Evolutionary conservation across 2,888 invertebrate species (phyloP).

Genomic region (Diogma glabrata): DNA sequence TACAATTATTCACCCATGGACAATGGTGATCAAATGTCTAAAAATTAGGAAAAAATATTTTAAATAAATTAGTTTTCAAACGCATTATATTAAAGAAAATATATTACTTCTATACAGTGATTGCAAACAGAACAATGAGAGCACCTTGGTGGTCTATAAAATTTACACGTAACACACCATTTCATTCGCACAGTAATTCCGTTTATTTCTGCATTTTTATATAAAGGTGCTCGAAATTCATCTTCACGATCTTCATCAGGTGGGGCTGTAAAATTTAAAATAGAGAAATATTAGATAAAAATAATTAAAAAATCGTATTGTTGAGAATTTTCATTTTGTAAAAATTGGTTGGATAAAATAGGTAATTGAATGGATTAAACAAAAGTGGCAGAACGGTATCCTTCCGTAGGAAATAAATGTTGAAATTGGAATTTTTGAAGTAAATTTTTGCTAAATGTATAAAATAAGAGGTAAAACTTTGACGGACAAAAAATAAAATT

Average conservation of each 20-base stretch:
- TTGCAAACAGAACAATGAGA: constrained; percentile 99
- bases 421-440: no score
- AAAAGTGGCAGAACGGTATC: no score
- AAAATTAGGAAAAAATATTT: constrained; percentile 31
- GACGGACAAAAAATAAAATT: no score
- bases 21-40: constrained; percentile 99
- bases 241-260: constrained; percentile 96
- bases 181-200: constrained; percentile 99
- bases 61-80: no score
- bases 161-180: constrained; percentile 99
- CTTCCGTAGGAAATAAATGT: no score
- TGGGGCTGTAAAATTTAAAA: constrained; percentile 51
- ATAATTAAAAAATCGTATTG: constrained; percentile 1
- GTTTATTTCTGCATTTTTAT: constrained; percentile 95
- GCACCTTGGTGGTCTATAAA: constrained; percentile 97
- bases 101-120: constrained; percentile 85
- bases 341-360: no score
- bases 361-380: no score
- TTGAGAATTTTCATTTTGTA: not conserved
- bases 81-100: not conserved
- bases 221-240: constrained; percentile 91
- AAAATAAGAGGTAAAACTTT: no score
- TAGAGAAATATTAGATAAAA: constrained; percentile 10
- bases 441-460: no score
- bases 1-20: constrained; percentile 96